phyloP scores from a whole-genome alignment of 2,888 invertebrate species.

The Nemurella pictetii region DNA sequence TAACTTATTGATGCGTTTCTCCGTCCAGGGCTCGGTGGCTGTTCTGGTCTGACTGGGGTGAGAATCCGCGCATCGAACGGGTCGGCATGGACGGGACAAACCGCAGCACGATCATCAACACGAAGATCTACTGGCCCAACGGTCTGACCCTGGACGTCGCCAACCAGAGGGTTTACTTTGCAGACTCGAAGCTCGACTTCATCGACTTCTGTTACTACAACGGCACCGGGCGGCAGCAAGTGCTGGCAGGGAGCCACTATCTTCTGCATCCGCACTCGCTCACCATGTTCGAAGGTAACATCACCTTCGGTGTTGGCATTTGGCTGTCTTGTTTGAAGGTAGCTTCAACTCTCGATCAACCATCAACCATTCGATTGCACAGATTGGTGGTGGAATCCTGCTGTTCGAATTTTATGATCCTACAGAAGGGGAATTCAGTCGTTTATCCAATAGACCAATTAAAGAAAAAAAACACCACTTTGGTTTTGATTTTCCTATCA shows the following conservation, averaged over 20 bases:
- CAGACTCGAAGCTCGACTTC: slow-evolving; percentile 95
- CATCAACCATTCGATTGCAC: too few species aligned
- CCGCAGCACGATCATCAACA: slow-evolving; percentile 81
- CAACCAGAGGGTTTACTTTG: slow-evolving; percentile 92
- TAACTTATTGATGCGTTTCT: too few species aligned
- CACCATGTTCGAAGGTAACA: slow-evolving; percentile 82
- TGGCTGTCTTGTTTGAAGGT: too few species aligned
- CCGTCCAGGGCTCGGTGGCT: slow-evolving; percentile 75
- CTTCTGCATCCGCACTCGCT: slow-evolving; percentile 93
- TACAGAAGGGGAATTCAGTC: too few species aligned
- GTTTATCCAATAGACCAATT: too few species aligned
- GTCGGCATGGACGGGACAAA: slow-evolving; percentile 95
- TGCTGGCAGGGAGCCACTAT: slow-evolving; percentile 86
- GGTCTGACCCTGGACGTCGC: slow-evolving; percentile 95
- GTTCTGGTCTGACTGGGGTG: slow-evolving; percentile 99
- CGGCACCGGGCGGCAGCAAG: slow-evolving; percentile 87
- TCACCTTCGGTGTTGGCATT: too few species aligned
- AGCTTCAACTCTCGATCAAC: too few species aligned
- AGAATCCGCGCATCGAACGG: slow-evolving; percentile 92
- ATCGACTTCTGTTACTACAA: slow-evolving; percentile 98
- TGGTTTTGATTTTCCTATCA: too few species aligned
- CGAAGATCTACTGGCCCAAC: slow-evolving; percentile 98
- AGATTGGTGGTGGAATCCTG: too few species aligned
- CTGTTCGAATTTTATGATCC: too few species aligned
- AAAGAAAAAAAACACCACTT: too few species aligned